A percentile compares a stretch with the other conserved stretches of the same genome.
Evolutionary conservation across 1,140 invertebrate species (phyloP).

Genomic region (Tetraneura akinire): DNA sequence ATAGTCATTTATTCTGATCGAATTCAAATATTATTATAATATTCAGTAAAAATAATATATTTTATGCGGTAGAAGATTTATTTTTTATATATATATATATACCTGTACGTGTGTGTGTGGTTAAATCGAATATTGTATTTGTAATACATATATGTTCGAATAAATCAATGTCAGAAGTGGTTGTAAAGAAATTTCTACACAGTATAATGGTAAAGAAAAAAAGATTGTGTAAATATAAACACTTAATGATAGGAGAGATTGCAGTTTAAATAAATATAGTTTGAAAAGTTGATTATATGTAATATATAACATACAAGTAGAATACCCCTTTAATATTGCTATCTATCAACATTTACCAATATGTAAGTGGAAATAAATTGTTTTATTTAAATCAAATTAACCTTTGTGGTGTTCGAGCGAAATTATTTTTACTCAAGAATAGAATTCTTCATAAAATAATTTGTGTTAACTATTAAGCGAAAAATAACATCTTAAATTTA

Average conservation of each 20-base stretch:
- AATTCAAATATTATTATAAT: too few relatives aligned
- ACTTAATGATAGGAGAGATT: not conserved
- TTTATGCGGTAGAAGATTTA: too few relatives aligned
- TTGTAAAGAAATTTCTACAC: conserved; percentile 31
- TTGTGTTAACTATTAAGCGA: too few relatives aligned
- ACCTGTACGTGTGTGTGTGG: not conserved
- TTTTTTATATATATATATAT: too few relatives aligned
- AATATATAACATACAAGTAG: too few relatives aligned
- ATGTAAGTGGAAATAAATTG: not conserved
- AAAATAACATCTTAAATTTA: too few relatives aligned
- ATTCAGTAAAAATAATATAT: too few relatives aligned
- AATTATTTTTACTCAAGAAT: too few relatives aligned
- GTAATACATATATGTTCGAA: conserved; percentile 3
- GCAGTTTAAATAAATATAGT: conserved; percentile 11
- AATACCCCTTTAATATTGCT: not conserved
- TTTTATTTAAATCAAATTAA: not conserved
- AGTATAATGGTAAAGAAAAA: conserved; percentile 2
- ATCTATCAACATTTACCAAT: conserved; percentile 15
- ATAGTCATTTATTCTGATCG: too few relatives aligned
- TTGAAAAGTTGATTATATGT: conserved; percentile 17
- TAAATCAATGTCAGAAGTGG: conserved; percentile 27
- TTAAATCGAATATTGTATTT: not conserved
- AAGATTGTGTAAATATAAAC: conserved; percentile 16
- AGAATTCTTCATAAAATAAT: too few relatives aligned
- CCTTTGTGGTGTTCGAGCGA: not conserved